Percentiles rank a stretch among this genome's conserved stretches.
Evolutionary conservation across 2,113 vertebrate species (phyloP).

Genomic region (Rhagologus leucostigma): DNA sequence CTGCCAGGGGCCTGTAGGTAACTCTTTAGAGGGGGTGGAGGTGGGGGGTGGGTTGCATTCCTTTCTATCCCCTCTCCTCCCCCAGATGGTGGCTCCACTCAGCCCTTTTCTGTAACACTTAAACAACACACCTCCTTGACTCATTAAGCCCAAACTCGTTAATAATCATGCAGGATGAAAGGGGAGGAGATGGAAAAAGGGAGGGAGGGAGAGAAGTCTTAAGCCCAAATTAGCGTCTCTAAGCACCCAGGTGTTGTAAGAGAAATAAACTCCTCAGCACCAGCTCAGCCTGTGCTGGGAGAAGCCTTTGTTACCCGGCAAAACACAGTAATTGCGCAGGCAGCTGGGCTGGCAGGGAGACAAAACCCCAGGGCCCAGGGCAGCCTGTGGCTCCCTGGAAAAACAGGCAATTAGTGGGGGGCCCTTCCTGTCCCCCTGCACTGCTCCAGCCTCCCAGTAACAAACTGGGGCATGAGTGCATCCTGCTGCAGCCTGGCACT

Average conservation of each 20-base stretch:
- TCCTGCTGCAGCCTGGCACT: background rate
- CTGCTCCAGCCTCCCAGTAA: background rate
- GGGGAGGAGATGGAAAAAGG: slow-evolving; percentile 55
- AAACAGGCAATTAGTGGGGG: background rate
- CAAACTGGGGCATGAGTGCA: background rate
- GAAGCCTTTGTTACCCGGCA: slow-evolving; percentile 49
- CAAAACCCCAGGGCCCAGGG: background rate
- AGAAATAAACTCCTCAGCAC: slow-evolving; percentile 47
- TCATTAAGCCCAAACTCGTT: slow-evolving; percentile 41
- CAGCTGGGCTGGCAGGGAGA: slow-evolving; percentile 34
- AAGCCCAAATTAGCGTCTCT: slow-evolving; percentile 46
- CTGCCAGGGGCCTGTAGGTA: background rate
- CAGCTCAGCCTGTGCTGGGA: slow-evolving; percentile 31
- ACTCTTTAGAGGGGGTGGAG: background rate
- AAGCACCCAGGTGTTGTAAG: slow-evolving; percentile 62
- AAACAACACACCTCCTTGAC: slow-evolving; percentile 33
- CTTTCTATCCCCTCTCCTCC: background rate
- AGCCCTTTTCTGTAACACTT: background rate
- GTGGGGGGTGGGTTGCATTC: background rate
- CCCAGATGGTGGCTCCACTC: background rate
- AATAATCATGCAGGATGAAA: slow-evolving; percentile 23
- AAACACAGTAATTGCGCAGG: slow-evolving; percentile 41
- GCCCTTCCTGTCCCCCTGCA: background rate
- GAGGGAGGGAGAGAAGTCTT: slow-evolving; percentile 24
- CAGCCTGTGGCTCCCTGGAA: background rate